Base-by-base conservation (phyloP, 2,113 vertebrate genomes). In the Corydoras maculifer region DNA sequence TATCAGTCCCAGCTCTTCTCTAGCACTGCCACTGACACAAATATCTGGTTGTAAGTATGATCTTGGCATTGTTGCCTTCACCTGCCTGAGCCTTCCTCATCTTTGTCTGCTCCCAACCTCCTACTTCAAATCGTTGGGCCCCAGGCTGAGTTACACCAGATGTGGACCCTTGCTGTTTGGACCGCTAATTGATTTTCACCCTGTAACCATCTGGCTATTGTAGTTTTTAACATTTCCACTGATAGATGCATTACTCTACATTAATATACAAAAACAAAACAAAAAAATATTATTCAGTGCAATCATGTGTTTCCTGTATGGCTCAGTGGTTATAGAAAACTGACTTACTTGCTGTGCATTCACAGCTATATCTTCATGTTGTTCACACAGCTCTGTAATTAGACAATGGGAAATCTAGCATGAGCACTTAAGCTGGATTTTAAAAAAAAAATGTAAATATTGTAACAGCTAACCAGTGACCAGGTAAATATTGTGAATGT, bases 171-270 rank as follows among this genome's bases (percentile, higher is more conserved):
- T 79, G 85, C 87, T 84, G 87, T 87, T 88, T 84, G 83, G 86
- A 90, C 80, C 84, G 87, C 91, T 93, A 93, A 95, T 94, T 94
- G 91, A 91, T 94, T 87, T 94, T 91, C 77, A 80, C 87, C 84
- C 81, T 85, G 76, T 87, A 78, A 89, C 90, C 91, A 88, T 93
- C 88, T 89, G 84, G 77, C 90, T 90, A 90, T 92, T 94, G 90
- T 91, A 60, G 87, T 86, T 87, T 84, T 84, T 86, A 58, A 57
- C 60, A 82, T 72, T 57, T 85, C 43, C 55, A 58, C 67, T 88
- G 87, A 91, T 88, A 89, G 90, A 89, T 86, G 88, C 78, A 82
- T 79, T 79, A 81, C 72, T 57, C 78, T 65, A 25, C 11, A 83
- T 43, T 43, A 43, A 43, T 8, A 43, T 43, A 43, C 35, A 2